Evolutionary conservation across 2,888 invertebrate species (phyloP).

Genomic region (Plebejus melissa): DNA sequence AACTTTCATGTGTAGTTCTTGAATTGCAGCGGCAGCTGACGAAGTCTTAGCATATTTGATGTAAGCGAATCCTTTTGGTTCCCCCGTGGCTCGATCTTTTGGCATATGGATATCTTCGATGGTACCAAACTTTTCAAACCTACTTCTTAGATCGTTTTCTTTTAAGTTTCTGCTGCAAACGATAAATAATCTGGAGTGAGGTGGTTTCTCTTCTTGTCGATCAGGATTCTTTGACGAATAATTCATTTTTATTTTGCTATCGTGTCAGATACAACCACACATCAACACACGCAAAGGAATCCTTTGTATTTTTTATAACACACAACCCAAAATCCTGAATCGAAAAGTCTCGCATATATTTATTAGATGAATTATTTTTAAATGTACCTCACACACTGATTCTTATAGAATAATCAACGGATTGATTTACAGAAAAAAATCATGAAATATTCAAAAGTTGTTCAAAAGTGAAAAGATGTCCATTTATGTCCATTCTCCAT

Average conservation of each 20-base stretch:
- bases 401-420: not conserved
- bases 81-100: conserved; percentile 88
- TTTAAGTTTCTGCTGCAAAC: conserved; percentile 85
- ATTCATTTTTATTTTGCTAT: conserved; percentile 20
- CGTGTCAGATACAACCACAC: conserved; percentile 11
- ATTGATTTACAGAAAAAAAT: not conserved
- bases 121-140: conserved; percentile 88
- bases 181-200: conserved; percentile 93
- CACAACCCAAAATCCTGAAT: not conserved
- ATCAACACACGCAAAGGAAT: not conserved
- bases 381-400: not conserved
- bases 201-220: conserved; percentile 82
- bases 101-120: conserved; percentile 95
- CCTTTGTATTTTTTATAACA: not conserved
- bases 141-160: conserved; percentile 87
- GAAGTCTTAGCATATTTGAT: conserved; percentile 95
- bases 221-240: conserved; percentile 43
- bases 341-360: not conserved
- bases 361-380: not conserved
- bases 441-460: not conserved
- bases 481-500: no score
- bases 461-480: no score
- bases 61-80: conserved; percentile 94
- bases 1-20: conserved; percentile 89
- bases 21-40: conserved; percentile 92